A percentile compares a stretch with the other conserved stretches of the same genome.
Conservation (phyloP, 2,888 invertebrate genomes). For the Epiblema foenella region DNA sequence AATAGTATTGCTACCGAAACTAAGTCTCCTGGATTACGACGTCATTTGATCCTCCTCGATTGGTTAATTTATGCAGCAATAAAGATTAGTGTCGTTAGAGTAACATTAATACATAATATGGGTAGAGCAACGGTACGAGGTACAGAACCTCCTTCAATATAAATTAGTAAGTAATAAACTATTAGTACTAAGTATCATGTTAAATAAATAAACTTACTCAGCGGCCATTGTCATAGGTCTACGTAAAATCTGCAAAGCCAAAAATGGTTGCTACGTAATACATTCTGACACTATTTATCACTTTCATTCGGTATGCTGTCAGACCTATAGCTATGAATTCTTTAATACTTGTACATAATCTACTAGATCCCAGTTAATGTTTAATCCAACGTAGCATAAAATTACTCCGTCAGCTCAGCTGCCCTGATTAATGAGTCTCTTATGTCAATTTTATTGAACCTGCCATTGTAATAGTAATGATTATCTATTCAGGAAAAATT, state of each 20-base stretch:
- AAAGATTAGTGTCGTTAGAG: no score
- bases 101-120: no score
- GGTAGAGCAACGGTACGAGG: no score
- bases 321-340: neutral
- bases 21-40: constrained; percentile 14
- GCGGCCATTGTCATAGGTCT: no score
- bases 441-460: constrained; percentile 37
- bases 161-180: no score
- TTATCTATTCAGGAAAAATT: constrained; percentile 21
- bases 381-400: constrained; percentile 30
- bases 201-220: no score
- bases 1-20: neutral
- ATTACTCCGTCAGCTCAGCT: constrained; percentile 29
- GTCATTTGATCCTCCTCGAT: neutral
- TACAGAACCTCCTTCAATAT: no score
- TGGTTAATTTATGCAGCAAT: constrained; percentile 1
- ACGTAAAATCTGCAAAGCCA: no score
- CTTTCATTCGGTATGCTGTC: neutral
- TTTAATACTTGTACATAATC: neutral
- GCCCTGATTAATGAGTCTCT: constrained; percentile 41
- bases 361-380: neutral
- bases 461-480: constrained; percentile 33
- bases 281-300: neutral
- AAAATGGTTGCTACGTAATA: no score
- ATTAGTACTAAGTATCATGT: no score